These are phyloP conservation scores for Cephonodes hylas DNA, from an alignment of 2,888 invertebrate genomes.

Conservation along the genomic window DNA sequence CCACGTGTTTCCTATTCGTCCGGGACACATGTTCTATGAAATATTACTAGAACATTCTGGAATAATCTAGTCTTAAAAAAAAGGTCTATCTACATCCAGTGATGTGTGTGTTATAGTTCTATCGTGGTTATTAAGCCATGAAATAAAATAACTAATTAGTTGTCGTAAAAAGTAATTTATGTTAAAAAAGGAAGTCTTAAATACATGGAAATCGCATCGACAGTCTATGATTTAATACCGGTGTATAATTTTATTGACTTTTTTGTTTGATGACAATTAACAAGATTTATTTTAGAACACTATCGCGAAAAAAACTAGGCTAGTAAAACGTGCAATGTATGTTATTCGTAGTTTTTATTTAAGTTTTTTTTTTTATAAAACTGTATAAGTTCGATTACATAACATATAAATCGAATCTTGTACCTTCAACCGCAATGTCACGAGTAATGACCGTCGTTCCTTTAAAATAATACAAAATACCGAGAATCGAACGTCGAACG, in stretches of 20 bases:
- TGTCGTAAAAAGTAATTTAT: not conserved
- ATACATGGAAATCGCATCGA: not conserved
- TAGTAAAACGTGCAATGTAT: too few species aligned
- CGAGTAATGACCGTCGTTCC: slow-evolving; percentile 30
- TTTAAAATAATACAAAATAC: slow-evolving; percentile 31
- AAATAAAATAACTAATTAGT: not conserved
- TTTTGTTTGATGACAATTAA: not conserved
- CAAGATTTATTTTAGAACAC: not conserved
- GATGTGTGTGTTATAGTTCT: too few species aligned
- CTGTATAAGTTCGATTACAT: not conserved
- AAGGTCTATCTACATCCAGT: too few species aligned
- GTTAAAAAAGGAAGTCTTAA: not conserved
- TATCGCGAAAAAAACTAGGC: not conserved
- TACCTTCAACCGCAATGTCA: slow-evolving; percentile 39
- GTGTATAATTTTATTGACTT: not conserved
- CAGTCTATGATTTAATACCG: too few species aligned
- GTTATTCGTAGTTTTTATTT: too few species aligned
- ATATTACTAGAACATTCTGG: not conserved
- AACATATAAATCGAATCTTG: not conserved
- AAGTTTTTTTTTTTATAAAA: too few species aligned
- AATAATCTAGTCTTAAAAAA: too few species aligned
- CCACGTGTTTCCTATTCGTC: not conserved
- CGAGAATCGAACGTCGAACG: slow-evolving; percentile 47
- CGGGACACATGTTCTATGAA: not conserved
- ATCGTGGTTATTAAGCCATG: too few species aligned